Base-by-base conservation (phyloP, 1,140 invertebrate species). In the Papilio helenus region DNA sequence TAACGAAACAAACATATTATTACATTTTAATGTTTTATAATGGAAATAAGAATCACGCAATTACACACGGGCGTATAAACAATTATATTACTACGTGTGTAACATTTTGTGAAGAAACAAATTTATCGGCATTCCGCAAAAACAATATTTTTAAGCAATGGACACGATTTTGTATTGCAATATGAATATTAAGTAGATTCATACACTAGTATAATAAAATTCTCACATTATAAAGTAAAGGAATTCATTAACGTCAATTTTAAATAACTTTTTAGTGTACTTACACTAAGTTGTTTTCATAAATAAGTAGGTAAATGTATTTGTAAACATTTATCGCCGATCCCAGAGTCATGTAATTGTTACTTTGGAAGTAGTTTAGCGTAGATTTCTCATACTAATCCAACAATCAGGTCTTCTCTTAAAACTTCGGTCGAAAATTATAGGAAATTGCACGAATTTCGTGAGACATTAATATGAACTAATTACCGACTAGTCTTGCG, bases 71-170 rank as follows among this genome's bases (percentile, higher is more conserved):
- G 12, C 72, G 51, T 44, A 44, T 73, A 73, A 73, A 73, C 18
- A 18, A 42, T 34, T 42, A 72, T 44, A 10, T 72, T 72, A 18
- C n/a, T 72, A 44, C 18, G 42, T 46, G 44, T 46, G 42, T 74
- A 68, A 74, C 72, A 49, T 74, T 74, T 74, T 74, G 23, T 74
- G 23, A 74, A 14, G 72, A 74, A 74, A 46, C 72, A 72, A 72
- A 72, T 72, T 72, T 44, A 49, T 74, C 42, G 42, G 42, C 44
- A 72, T 18, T 42, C 71, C 65, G 65, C 9, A 46, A 74, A 72
- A 29, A 42, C 42, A 74, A 16, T 49, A 26, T 46, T 74, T 46
- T 74, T 44, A 49, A 74, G 72, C 72, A 74, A 74, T 42, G 26
- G 61, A 68, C 14, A 29, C 61, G 26, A 29, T 68, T 68, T n/a